Percentiles rank a stretch among this genome's conserved stretches.
Conservation (phyloP, 1,140 invertebrate species). For the Drosophila persimilis region DNA sequence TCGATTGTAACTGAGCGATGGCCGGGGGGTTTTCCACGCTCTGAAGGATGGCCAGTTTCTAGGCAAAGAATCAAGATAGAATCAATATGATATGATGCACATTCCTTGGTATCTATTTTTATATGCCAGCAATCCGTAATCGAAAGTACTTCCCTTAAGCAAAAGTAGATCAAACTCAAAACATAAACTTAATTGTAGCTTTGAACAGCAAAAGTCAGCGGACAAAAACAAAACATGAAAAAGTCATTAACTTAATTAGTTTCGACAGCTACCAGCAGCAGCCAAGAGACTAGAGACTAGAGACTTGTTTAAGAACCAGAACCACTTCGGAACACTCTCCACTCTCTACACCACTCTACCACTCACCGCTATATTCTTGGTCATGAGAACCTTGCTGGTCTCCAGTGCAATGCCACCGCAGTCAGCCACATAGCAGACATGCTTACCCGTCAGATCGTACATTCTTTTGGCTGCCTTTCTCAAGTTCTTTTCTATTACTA, state of each 20-base stretch:
- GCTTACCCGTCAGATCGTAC: constrained; percentile 71
- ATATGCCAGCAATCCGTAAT: neutral
- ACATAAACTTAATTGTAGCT: constrained; percentile 39
- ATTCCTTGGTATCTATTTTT: neutral
- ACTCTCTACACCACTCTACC: neutral
- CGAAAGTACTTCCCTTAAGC: constrained; percentile 21
- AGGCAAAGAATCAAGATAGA: neutral
- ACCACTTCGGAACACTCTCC: too few relatives aligned
- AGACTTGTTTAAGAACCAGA: neutral
- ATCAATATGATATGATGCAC: too few relatives aligned
- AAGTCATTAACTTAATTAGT: constrained; percentile 59
- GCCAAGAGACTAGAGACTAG: neutral
- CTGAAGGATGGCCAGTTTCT: constrained; percentile 76
- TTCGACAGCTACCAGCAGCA: constrained; percentile 23
- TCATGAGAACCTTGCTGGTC: constrained; percentile 75
- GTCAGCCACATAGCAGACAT: constrained; percentile 78
- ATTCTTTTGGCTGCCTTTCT: constrained; percentile 51
- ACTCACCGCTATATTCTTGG: constrained; percentile 76
- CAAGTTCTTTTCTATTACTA: constrained; percentile 37
- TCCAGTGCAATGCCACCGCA: constrained; percentile 76
- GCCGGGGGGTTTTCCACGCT: constrained; percentile 69
- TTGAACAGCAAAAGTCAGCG: neutral
- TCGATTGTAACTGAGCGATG: constrained; percentile 67
- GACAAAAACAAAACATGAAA: constrained; percentile 32
- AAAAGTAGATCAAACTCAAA: constrained; percentile 4